Conservation (phyloP, 2,888 invertebrate species). For the Gymnocheta viridis region DNA sequence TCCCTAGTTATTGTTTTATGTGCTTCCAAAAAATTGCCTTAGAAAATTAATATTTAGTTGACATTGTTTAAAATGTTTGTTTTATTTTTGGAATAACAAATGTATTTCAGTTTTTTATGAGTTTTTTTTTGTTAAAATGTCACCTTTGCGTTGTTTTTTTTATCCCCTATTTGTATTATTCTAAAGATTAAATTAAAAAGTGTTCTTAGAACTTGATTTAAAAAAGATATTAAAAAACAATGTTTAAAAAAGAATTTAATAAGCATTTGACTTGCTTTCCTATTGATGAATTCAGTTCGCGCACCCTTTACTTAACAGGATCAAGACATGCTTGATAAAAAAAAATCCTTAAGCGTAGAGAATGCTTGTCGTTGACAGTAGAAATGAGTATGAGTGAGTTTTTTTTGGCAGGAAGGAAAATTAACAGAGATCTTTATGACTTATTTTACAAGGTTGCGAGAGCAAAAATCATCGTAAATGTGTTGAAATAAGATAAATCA, state of each 20-base stretch:
- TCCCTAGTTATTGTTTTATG: constrained; percentile 15
- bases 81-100: constrained; percentile 53
- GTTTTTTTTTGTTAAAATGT: constrained; percentile 33
- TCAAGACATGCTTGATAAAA: not conserved
- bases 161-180: constrained; percentile 29
- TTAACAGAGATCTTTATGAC: no score
- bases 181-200: not conserved
- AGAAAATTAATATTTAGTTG: constrained; percentile 64
- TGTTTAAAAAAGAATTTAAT: not conserved
- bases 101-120: constrained; percentile 42
- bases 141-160: constrained; percentile 42
- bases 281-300: not conserved
- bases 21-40: constrained; percentile 21
- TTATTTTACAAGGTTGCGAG: no score
- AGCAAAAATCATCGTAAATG: no score
- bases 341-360: no score
- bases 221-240: not conserved
- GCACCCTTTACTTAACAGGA: not conserved
- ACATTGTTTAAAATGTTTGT: constrained; percentile 22
- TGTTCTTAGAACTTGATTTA: constrained; percentile 12
- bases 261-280: not conserved
- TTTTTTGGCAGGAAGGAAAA: no score
- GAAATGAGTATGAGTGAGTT: not conserved
- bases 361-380: no score
- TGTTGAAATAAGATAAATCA: no score